phyloP scores from a whole-genome alignment of 2,888 invertebrate genomes.

The Tiphia femorata region DNA sequence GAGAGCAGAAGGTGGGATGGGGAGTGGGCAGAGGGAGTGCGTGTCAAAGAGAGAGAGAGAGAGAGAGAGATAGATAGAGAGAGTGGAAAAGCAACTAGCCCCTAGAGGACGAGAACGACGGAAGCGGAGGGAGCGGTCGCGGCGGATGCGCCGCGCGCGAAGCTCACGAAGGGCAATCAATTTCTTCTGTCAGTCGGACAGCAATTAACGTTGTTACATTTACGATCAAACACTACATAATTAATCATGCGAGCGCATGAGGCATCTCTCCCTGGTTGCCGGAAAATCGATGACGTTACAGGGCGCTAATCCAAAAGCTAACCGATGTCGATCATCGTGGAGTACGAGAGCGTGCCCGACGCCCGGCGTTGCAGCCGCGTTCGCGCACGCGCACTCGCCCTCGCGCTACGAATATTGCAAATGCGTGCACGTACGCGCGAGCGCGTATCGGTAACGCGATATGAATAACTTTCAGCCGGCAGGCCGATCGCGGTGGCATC shows the following conservation, averaged over 20 bases:
- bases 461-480: constrained; percentile 20
- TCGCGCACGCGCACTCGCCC: constrained; percentile 13
- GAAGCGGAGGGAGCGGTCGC: neutral
- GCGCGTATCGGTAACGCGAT: constrained; percentile 19
- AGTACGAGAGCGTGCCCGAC: constrained; percentile 5
- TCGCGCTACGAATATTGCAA: constrained; percentile 5
- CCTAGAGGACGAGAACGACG: neutral
- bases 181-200: constrained; percentile 1
- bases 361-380: neutral
- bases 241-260: constrained; percentile 1
- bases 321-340: constrained; percentile 17
- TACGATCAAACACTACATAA: constrained; percentile 14
- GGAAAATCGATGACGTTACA: constrained; percentile 23
- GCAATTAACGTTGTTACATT: constrained; percentile 8
- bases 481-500: constrained; percentile 4
- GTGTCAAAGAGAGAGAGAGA: neutral
- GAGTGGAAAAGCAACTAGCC: too few species aligned
- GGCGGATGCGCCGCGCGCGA: too few species aligned
- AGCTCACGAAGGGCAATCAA: neutral
- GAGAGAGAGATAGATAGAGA: neutral
- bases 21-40: neutral
- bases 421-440: constrained; percentile 4
- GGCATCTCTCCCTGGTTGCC: neutral
- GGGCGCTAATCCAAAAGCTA: constrained; percentile 33
- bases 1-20: neutral